Evolutionary conservation across 2,888 invertebrate species (phyloP).

Genomic region (Venustoraphidia nigricollis): DNA sequence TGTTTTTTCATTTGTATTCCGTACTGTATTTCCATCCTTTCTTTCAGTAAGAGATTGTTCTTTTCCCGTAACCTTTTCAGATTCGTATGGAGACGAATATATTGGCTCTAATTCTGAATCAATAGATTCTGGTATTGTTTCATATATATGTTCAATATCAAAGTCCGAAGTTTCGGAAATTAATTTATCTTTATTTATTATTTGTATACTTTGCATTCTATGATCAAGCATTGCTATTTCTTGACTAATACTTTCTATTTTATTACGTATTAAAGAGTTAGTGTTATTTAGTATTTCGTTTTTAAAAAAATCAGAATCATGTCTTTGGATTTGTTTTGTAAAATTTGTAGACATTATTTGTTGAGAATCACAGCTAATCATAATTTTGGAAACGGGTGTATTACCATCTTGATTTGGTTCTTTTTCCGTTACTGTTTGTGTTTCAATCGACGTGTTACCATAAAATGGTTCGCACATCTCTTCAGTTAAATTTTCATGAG

Average conservation of each 20-base stretch:
- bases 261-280: constrained; percentile 22
- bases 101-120: constrained; percentile 42
- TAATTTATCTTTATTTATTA: constrained; percentile 28
- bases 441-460: too few relatives aligned
- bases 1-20: constrained; percentile 10
- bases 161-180: constrained; percentile 25
- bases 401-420: too few relatives aligned
- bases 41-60: too few relatives aligned
- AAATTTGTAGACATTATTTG: too few relatives aligned
- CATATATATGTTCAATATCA: constrained; percentile 47
- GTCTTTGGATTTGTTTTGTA: too few relatives aligned
- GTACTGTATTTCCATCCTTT: constrained; percentile 6
- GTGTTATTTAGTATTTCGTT: constrained; percentile 21
- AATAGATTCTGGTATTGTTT: constrained; percentile 42
- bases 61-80: constrained; percentile 16
- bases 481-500: too few relatives aligned
- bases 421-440: too few relatives aligned
- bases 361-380: too few relatives aligned
- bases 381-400: too few relatives aligned
- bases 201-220: constrained; percentile 42
- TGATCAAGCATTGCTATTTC: constrained; percentile 37
- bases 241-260: constrained; percentile 30
- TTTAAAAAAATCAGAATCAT: too few relatives aligned
- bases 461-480: too few relatives aligned
- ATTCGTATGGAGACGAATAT: constrained; percentile 46